phyloP scores from a whole-genome alignment of 1,140 invertebrate genomes.

The Lepidurus packardi region DNA sequence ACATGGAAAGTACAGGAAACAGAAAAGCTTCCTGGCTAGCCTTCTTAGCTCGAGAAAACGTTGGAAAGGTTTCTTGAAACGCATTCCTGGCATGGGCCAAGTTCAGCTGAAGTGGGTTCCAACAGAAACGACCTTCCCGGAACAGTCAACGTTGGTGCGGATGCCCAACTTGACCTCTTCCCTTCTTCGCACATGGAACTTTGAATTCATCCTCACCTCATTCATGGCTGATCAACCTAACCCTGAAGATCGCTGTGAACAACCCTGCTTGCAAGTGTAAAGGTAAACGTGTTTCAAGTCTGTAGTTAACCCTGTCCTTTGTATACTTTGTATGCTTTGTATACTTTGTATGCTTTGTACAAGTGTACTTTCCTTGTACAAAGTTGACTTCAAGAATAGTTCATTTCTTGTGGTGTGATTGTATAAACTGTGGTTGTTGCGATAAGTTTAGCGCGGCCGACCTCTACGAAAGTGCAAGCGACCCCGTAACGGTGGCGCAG shows the following conservation, averaged over 20 bases:
- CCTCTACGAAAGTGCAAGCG: neutral
- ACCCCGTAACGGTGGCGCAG: neutral
- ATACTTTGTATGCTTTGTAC: too few species aligned
- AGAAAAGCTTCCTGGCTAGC: too few species aligned
- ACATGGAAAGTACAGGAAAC: too few species aligned
- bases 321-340: too few species aligned
- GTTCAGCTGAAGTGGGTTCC: too few species aligned
- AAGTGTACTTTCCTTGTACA: too few species aligned
- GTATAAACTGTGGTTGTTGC: neutral
- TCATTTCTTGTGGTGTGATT: neutral
- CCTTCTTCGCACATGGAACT: neutral
- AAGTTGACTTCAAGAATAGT: too few species aligned
- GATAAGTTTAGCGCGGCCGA: neutral
- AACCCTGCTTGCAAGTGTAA: slow-evolving; percentile 1
- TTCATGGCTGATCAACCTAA: neutral
- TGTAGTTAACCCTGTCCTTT: too few species aligned
- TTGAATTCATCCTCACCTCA: neutral
- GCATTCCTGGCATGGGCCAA: too few species aligned
- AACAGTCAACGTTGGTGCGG: neutral
- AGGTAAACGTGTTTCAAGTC: neutral
- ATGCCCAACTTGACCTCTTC: neutral
- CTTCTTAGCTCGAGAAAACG: too few species aligned
- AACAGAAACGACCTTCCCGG: neutral
- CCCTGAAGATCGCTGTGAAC: neutral
- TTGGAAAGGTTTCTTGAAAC: too few species aligned